Base-by-base conservation (phyloP, 2,113 vertebrate genomes). In the Melospiza georgiana region DNA sequence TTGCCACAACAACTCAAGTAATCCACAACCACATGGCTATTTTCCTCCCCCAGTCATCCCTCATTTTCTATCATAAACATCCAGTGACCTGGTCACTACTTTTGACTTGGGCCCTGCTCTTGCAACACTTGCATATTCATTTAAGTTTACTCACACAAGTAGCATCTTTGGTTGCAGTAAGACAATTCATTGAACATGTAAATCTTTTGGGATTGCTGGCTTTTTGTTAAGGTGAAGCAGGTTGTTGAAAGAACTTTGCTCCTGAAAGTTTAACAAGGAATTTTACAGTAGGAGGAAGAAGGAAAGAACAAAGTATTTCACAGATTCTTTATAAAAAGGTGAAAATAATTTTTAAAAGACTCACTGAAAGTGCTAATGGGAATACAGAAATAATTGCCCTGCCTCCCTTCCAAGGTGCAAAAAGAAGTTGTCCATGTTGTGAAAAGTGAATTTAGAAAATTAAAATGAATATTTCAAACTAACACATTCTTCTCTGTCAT, bases 361-460 rank as follows among this genome's bases (percentile, higher is more conserved):
- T 2, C 22, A 72, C 23, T 76, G 25, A 83, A 94, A 87, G 81
- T 43, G 13, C 39, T 57, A 87, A 78, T 16, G 62, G 68, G 74
- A 87, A 74, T 35, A 79, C 25, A 75, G 41, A 83, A 88, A 58
- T 62, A 51, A 81, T 44, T 86, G 37, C 21, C 74, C 72, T 78
- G 51, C 43, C 72, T 61, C 67, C 1, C 39, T 44, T 82, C 57
- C 58, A 51, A 7, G 74, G 44, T 46, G 31, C 44, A 65, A 94
- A 89, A 2, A 57, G n/a, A 84, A 87, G 46, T 43, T 76, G 23
- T 35, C 23, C 37, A 35, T 2, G 2, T 87, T 62, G 41, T 69
- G 37, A 72, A 93, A 95, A 75, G 23, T 92, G 33, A 61, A 57
- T 57, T 87, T 35, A 76, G 41, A 94, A 94, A 92, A 84, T 75